Evolutionary conservation across 2,797 vertebrate species (phyloP), one percentile per base, ranked within the genome.

Genomic region (Craterocephalus amniculus): DNA sequence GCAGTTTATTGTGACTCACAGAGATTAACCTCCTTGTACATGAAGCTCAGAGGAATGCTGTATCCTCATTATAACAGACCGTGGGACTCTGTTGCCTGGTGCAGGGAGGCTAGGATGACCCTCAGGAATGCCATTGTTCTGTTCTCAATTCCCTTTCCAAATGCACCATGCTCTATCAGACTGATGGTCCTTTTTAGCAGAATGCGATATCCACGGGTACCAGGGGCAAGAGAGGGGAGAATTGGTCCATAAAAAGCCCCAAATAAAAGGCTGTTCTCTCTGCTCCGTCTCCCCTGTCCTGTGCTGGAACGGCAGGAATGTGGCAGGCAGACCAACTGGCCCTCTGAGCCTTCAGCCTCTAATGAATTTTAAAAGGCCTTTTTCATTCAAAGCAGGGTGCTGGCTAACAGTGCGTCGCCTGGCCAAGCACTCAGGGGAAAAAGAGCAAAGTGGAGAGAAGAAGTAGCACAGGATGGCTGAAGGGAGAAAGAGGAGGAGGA

Each of bases 311-410:
- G 95, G 94, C 90, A 90, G 94, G 94, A 96, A 97, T 96, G 96
- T 94, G 94, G 94, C 91, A 62, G 81, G 83, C 88, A 83, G 87
- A 83, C 93, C 93, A 88, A 84, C 79, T 87, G 93, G 93, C 94
- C 95, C 96, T 88, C 93, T 91, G 83, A 84, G 83, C 83, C 79
- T 70, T 80, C 77, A 78, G 75, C 75, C 88, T 91, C 94, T 96
- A 96, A 96, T 97, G 96, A 96, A 97, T 97, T 96, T 97, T 95
- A 96, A 97, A 93, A 96, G 93, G 93, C 91, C 94, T 95, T 96
- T 95, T 93, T 95, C 91, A 93, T 95, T 94, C 92, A 95, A 95
- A 95, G 94, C 92, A 92, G 94, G 92, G 86, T 86, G 77, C 88
- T 86, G 83, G 88, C 92, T 89, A 94, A 91, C 93, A 92, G 94